phyloP scores from a whole-genome alignment of 30 jellyfish, hydroid and myxozoan genomes.

The Chrysaora quinquecirrha region DNA sequence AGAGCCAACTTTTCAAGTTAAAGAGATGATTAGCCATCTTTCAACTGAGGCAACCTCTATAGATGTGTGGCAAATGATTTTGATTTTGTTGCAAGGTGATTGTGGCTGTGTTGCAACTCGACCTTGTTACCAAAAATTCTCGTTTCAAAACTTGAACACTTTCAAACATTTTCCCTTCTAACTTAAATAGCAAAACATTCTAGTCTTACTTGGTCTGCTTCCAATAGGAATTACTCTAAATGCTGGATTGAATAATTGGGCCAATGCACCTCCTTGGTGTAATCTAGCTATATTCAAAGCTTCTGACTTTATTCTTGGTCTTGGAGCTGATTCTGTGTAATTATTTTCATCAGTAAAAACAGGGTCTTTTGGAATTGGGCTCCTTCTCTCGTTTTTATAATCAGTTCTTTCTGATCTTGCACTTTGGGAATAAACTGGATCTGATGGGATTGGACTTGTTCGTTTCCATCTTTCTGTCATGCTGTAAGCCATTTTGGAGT shows the following conservation, averaged over 20 bases:
- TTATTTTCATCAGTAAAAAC: constrained; percentile 49
- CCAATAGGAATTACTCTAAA: constrained; percentile 81
- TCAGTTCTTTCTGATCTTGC: constrained; percentile 30
- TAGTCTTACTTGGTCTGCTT: constrained; percentile 75
- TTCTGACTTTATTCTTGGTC: constrained; percentile 89
- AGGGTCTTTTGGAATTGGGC: constrained; percentile 85
- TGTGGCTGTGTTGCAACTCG: no score
- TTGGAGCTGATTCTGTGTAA: constrained; percentile 51
- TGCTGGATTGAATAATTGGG: constrained; percentile 84
- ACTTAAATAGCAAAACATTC: no score
- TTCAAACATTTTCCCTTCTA: no score
- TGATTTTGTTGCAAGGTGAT: no score
- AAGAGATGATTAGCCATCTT: no score
- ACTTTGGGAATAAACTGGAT: constrained; percentile 57
- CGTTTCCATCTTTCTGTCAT: constrained; percentile 68
- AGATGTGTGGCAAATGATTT: no score
- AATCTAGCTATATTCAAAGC: constrained; percentile 87
- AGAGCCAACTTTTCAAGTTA: no score
- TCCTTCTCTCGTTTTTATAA: constrained; percentile 16
- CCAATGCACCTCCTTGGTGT: constrained; percentile 96
- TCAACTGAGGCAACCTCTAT: no score
- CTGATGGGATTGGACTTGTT: constrained; percentile 78
- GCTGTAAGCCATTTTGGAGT: constrained; percentile 35
- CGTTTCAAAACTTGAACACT: no score
- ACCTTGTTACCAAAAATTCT: no score